A percentile compares a stretch with the other conserved stretches of the same genome.
These are phyloP conservation scores for Muscidifurax raptorellus DNA, from an alignment of 1,140 invertebrate genomes.

Conservation along the genomic window DNA sequence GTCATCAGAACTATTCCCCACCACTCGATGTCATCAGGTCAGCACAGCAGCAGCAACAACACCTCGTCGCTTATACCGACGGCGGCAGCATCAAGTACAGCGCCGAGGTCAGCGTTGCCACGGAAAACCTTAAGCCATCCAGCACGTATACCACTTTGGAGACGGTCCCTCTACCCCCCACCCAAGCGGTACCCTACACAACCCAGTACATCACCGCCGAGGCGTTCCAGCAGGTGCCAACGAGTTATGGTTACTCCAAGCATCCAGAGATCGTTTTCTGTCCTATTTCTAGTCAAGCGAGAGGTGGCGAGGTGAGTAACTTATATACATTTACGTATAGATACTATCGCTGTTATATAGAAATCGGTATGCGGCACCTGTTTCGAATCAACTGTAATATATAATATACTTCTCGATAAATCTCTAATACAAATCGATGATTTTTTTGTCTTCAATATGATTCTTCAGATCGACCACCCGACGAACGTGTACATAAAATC, in stretches of 20 bases:
- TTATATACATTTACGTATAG: neutral
- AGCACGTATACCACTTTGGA: conserved; percentile 73
- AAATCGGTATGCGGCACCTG: neutral
- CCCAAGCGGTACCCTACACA: conserved; percentile 67
- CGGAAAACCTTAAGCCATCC: conserved; percentile 66
- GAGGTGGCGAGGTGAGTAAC: conserved; percentile 64
- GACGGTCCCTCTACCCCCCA: conserved; percentile 65
- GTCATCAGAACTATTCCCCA: conserved; percentile 53
- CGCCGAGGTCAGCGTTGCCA: conserved; percentile 55
- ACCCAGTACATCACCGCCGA: conserved; percentile 66
- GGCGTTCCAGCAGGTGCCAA: conserved; percentile 62
- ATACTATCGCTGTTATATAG: neutral
- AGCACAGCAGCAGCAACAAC: conserved; percentile 49
- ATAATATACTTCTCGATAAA: neutral
- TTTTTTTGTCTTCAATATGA: neutral
- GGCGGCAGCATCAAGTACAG: conserved; percentile 64
- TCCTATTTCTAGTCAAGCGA: conserved; percentile 64
- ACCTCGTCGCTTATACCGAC: conserved; percentile 59
- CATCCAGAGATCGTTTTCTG: conserved; percentile 66
- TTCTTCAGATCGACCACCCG: conserved; percentile 66
- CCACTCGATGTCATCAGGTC: conserved; percentile 56
- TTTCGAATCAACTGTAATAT: too few species aligned
- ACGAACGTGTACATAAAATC: conserved; percentile 73
- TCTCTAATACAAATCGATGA: too few species aligned
- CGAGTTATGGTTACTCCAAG: conserved; percentile 67